These are phyloP conservation scores for Cenopis cana DNA, from an alignment of 2,888 invertebrate genomes.

Conservation along the genomic window DNA sequence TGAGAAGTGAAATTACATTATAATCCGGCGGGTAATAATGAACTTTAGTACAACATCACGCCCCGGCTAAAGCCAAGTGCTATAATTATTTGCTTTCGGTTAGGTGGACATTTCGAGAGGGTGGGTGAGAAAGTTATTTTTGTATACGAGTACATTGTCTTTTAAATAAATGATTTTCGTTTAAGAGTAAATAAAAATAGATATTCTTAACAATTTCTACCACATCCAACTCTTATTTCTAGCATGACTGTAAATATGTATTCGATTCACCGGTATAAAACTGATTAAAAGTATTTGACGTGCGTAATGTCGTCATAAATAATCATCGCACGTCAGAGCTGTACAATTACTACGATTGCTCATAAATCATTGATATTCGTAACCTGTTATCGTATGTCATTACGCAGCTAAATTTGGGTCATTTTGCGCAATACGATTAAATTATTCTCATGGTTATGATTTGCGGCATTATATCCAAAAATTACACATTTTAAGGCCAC, in stretches of 20 bases:
- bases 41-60: no score
- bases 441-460: constrained; percentile 39
- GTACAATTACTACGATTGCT: constrained; percentile 54
- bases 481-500: not conserved
- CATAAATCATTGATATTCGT: constrained; percentile 61
- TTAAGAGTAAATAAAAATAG: no score
- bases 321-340: constrained; percentile 53
- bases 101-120: no score
- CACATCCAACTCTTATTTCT: not conserved
- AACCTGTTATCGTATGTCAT: constrained; percentile 53
- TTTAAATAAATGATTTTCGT: no score
- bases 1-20: no score
- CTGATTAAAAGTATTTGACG: constrained; percentile 37
- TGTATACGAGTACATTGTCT: no score
- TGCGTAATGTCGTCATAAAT: constrained; percentile 50
- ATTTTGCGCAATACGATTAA: constrained; percentile 44
- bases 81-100: no score
- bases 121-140: no score
- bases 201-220: no score
- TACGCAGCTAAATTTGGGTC: constrained; percentile 53
- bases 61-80: no score
- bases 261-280: not conserved
- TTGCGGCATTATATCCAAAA: constrained; percentile 10
- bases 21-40: no score
- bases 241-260: constrained; percentile 3